These are phyloP conservation scores for Eurypyga helias DNA, from an alignment of 2,113 vertebrate genomes.

Conservation along the genomic window DNA sequence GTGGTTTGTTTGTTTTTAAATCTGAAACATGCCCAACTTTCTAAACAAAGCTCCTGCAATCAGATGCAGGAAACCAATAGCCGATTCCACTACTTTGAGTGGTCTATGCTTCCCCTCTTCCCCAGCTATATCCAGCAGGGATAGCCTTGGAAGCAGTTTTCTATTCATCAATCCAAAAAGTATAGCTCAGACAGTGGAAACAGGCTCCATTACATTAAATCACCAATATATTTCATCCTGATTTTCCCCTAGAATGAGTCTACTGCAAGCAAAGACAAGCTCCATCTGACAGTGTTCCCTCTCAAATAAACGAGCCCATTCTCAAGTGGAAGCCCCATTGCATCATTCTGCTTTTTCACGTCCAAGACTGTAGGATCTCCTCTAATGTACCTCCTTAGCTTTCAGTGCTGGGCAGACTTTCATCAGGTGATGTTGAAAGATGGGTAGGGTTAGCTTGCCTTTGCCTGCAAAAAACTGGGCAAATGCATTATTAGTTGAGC, in stretches of 20 bases:
- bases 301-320: background rate
- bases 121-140: background rate
- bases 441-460: background rate
- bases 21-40: background rate
- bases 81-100: background rate
- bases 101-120: background rate
- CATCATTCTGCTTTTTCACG: background rate
- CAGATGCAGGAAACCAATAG: background rate
- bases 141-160: background rate
- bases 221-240: background rate
- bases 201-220: background rate
- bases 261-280: background rate
- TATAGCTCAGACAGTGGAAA: background rate
- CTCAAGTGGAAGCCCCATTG: background rate
- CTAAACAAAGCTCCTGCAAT: background rate
- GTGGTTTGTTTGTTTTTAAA: background rate
- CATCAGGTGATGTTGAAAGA: background rate
- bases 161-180: background rate
- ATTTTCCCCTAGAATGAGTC: background rate
- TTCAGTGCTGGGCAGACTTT: background rate
- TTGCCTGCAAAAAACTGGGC: background rate
- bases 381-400: background rate
- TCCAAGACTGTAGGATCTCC: background rate
- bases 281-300: background rate
- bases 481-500: background rate